These are phyloP conservation scores for Pimephales promelas DNA, from an alignment of 2,113 vertebrate genomes.

Conservation along the genomic window DNA sequence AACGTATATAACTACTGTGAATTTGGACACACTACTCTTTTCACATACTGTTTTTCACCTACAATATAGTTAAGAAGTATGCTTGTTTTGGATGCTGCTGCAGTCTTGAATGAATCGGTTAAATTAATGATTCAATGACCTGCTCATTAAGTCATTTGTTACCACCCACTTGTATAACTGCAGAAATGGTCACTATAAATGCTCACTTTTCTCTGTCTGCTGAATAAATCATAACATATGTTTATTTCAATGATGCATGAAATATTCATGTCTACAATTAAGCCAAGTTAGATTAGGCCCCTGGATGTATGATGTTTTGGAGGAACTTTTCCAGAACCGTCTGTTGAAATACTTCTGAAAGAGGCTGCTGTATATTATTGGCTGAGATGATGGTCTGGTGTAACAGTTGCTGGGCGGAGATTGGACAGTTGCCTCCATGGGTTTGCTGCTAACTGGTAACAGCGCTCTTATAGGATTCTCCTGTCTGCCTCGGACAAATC, in stretches of 20 bases:
- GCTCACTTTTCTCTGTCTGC: neutral
- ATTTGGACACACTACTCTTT: neutral
- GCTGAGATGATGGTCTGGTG: neutral
- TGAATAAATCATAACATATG: constrained; percentile 2
- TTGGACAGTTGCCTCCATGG: neutral
- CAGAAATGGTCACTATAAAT: neutral
- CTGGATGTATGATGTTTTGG: neutral
- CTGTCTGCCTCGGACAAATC: constrained; percentile 12
- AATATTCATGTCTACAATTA: neutral
- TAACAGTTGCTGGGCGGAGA: constrained; percentile 35
- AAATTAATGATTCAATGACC: neutral
- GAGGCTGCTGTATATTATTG: neutral
- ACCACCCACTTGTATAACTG: neutral
- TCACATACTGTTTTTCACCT: neutral
- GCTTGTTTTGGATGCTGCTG: neutral
- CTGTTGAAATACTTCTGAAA: constrained; percentile 8
- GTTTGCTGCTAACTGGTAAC: constrained; percentile 17
- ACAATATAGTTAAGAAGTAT: neutral
- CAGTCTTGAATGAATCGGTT: neutral
- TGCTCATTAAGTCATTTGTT: neutral
- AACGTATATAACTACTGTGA: neutral
- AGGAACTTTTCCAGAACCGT: neutral
- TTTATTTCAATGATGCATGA: neutral
- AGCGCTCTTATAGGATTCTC: constrained; percentile 17
- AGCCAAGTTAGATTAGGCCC: neutral